These are phyloP conservation scores for Amphipoea lucens DNA, from an alignment of 2,888 invertebrate species.

Conservation along the genomic window DNA sequence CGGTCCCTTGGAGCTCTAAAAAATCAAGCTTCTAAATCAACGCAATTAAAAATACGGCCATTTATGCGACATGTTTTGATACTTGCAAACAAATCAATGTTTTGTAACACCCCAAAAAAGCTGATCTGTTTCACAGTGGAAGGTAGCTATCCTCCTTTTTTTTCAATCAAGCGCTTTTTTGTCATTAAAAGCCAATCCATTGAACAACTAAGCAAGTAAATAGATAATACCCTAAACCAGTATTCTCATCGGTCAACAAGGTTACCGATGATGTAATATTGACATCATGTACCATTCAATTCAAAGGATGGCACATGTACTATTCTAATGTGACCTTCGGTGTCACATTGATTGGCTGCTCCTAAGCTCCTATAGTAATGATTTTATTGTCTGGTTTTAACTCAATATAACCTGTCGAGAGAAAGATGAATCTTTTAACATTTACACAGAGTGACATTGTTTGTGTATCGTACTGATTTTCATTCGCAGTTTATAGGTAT, in stretches of 20 bases:
- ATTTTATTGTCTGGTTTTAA: conserved; percentile 49
- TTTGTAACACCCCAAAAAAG: background rate
- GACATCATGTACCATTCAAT: conserved; percentile 75
- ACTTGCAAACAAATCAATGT: background rate
- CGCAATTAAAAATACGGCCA: background rate
- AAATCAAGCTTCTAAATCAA: background rate
- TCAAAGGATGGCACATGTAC: conserved; percentile 65
- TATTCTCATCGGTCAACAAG: conserved; percentile 68
- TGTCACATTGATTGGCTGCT: conserved; percentile 62
- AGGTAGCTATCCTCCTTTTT: background rate
- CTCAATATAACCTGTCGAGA: conserved; percentile 11
- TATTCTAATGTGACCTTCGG: conserved; percentile 68
- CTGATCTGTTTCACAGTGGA: no score
- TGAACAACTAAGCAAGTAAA: conserved; percentile 11
- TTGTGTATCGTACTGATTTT: background rate
- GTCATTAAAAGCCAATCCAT: background rate
- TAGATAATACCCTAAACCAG: conserved; percentile 64
- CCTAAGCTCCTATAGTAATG: conserved; percentile 45
- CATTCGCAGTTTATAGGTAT: background rate
- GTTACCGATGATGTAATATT: conserved; percentile 80
- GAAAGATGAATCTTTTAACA: conserved; percentile 9
- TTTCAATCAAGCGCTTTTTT: background rate
- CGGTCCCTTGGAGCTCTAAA: background rate
- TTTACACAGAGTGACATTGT: background rate
- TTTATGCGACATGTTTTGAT: background rate